These are phyloP conservation scores for cattle (Bos taurus) DNA, from an alignment of 2,113 vertebrate genomes.

Conservation along the genomic window ARS-UCD2.0 NC_037336.1:95151001-95151500, in stretches of 20 bases:
- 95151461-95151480: neutral
- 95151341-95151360: neutral
- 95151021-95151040: neutral
- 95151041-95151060: neutral
- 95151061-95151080: fast-evolving
- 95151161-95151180: fast-evolving
- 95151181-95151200: neutral
- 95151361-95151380: too few species aligned
- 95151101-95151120: neutral
- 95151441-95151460: neutral
- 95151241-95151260: neutral
- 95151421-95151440: neutral
- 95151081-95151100: fast-evolving
- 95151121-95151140: neutral
- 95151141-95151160: neutral
- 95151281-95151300: neutral
- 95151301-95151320: neutral
- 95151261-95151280: neutral
- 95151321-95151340: neutral
- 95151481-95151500: neutral
- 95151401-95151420: fast-evolving
- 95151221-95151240: fast-evolving
- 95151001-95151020: neutral
- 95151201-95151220: neutral
- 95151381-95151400: neutral